Base-by-base conservation (phyloP, 2,888 invertebrate genomes). In the Pemphredon lugubris region DNA sequence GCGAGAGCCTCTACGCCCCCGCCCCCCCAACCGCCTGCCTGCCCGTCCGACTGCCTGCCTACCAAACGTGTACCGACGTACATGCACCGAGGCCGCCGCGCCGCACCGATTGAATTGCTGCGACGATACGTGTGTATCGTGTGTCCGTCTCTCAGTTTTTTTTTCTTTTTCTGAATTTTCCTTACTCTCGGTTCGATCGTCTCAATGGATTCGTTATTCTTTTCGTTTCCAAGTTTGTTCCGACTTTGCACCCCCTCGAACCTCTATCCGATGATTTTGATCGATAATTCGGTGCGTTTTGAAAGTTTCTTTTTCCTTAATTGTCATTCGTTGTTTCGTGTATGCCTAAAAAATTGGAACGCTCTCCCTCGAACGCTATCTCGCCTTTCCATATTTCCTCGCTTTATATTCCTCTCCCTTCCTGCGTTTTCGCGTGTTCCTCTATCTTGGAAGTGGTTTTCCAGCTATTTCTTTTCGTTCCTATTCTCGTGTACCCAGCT, bases 21-120 rank as follows among this genome's bases (percentile, higher is more conserved):
- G 26, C 54, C 18, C 9, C 20, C 40, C 21, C 40, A 5, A 11
- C 16, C 42, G n/a, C 55, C 18, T 32, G n/a, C 16, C 23, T 18
- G 3, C 26, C 26, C 21, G 16, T 21, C 1, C 51, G 40, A 14
- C 37, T 51, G 14, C 37, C 47, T 61, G 26, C 64, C 45, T 50
- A 42, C 61, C 53, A 45, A 51, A 59, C 65, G 37, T 53, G 48
- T 14, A 50, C 48, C 58, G 48, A 45, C 69, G 69, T 66, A 53
- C 45, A 59, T 66, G 71, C 75, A 72, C 69, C 74, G 68, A 60
- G 47, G 61, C 48, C 53, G 68, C 39, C n/a, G n/a, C n/a, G n/a
- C n/a, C n/a, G n/a, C n/a, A n/a, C n/a, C 81, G 81, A 83, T 83
- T 83, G 81, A 83, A 84, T 83, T 81, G 83, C 77, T 57, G 73